Percentiles rank a stretch among this genome's conserved stretches.
Conservation (phyloP, 2,113 vertebrate genomes). For the Neomonachus schauinslandi region DNA sequence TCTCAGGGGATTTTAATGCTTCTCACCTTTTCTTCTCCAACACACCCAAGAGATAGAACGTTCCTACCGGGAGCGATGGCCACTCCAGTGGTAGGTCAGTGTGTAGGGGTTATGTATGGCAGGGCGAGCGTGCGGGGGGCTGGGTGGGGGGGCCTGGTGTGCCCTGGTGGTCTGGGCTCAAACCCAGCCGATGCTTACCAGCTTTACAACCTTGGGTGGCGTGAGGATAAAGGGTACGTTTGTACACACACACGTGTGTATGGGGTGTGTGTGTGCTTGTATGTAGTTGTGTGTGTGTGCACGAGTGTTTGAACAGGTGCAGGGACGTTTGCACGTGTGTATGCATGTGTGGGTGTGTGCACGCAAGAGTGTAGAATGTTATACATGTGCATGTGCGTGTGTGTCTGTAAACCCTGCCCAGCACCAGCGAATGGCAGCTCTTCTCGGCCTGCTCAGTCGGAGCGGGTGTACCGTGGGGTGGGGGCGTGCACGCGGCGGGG, state of each 20-base stretch:
- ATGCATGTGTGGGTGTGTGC: background rate
- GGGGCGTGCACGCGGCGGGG: background rate
- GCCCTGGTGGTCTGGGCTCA: background rate
- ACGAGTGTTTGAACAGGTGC: fast-evolving
- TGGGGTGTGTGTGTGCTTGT: too few species aligned
- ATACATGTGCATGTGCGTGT: fast-evolving
- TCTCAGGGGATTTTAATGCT: background rate
- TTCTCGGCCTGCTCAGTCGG: too few species aligned
- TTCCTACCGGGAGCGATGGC: background rate
- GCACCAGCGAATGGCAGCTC: background rate
- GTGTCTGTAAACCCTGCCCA: background rate
- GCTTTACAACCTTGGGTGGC: too few species aligned
- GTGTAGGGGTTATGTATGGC: fast-evolving
- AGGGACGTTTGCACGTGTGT: background rate
- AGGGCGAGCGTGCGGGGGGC: too few species aligned
- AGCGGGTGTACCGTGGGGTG: background rate
- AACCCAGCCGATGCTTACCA: background rate
- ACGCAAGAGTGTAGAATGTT: background rate
- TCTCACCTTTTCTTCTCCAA: background rate
- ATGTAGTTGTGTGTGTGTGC: fast-evolving
- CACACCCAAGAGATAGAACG: background rate
- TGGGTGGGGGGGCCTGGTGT: background rate
- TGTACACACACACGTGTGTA: background rate
- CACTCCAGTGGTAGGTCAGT: fast-evolving
- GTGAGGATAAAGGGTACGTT: fast-evolving